A percentile compares a stretch with the other conserved stretches of the same genome.
These are phyloP conservation scores for Siphamia tubifer DNA, from an alignment of 2,113 vertebrate species.

Conservation along the genomic window DNA sequence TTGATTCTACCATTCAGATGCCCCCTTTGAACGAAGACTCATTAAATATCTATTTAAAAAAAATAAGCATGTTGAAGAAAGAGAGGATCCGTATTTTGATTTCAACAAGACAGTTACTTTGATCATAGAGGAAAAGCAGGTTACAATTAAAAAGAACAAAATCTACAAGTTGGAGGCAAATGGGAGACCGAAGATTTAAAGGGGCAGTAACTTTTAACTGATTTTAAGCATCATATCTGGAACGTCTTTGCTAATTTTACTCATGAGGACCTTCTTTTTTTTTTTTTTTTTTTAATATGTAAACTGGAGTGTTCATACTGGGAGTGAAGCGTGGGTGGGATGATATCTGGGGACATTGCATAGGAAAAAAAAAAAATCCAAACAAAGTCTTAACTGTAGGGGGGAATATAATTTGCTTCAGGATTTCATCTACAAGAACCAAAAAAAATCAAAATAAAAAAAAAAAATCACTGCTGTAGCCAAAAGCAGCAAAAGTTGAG, in stretches of 20 bases:
- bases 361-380: constrained; percentile 32
- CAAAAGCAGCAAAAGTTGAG: constrained; percentile 30
- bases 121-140: constrained; percentile 67
- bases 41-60: not conserved
- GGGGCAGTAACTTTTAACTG: constrained; percentile 69
- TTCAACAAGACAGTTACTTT: constrained; percentile 61
- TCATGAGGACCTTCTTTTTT: constrained; percentile 14
- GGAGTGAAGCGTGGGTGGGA: constrained; percentile 63
- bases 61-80: not conserved
- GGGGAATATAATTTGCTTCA: not conserved
- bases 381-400: not conserved
- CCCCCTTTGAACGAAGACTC: not conserved
- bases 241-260: constrained; percentile 9
- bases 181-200: constrained; percentile 63
- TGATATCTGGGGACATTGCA: constrained; percentile 38
- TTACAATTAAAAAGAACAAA: constrained; percentile 17
- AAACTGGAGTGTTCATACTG: constrained; percentile 75
- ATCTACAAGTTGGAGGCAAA: constrained; percentile 27
- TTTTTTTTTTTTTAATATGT: no score
- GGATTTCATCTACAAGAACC: not conserved
- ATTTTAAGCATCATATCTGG: constrained; percentile 15
- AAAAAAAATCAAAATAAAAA: no score
- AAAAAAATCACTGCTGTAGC: constrained; percentile 24
- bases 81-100: not conserved
- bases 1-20: not conserved